Evolutionary conservation across 2,888 invertebrate species (phyloP), one percentile per base, ranked within the genome.

Genomic region (Polylopha cassiicola): DNA sequence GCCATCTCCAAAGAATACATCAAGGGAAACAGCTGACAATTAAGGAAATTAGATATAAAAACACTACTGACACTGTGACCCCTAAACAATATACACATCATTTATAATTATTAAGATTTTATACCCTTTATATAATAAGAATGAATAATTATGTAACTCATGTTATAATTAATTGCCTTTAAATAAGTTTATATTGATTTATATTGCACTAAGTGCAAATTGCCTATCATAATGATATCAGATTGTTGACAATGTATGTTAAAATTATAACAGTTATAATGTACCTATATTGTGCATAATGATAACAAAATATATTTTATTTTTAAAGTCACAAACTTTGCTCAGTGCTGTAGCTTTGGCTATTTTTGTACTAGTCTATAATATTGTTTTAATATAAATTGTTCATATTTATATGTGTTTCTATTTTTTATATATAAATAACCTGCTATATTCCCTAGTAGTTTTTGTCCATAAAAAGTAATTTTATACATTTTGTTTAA

Each of bases 1-100:
- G 87, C 51, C 89, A 89, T 50, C 64, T 89, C 21, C 82, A 87
- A 63, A 79, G 87, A 63, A 88, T 89, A 71, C 89, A 89, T 59
- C 88, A 88, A 63, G 87, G 84, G 13, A 84, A 85, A 59, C 85
- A 85, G 49, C 59, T 85, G 42, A 85, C 85, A 27, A 85, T 85
- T 36, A 85, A 85, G 55, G 85, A 85, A 48, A 85, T 85, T 32
- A 71, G 85, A 73, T 85, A 85, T 45, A 85, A 79, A 52, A 75
- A 72, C 44, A 70, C 67, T 10, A 80, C 55, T 65, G 85, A 85
- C 42, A 71, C 61, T 39, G 61, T 74, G 8, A 58, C 73, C 24
- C 68, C 80, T 3, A 84, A 85, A 57, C 80, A 65, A 36, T 85
- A 75, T 51, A 78, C 79, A 21, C 75, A 81, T 56, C 68, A 81